phyloP scores from a whole-genome alignment of 2,888 invertebrate genomes.

The Oscheius sp. region DNA sequence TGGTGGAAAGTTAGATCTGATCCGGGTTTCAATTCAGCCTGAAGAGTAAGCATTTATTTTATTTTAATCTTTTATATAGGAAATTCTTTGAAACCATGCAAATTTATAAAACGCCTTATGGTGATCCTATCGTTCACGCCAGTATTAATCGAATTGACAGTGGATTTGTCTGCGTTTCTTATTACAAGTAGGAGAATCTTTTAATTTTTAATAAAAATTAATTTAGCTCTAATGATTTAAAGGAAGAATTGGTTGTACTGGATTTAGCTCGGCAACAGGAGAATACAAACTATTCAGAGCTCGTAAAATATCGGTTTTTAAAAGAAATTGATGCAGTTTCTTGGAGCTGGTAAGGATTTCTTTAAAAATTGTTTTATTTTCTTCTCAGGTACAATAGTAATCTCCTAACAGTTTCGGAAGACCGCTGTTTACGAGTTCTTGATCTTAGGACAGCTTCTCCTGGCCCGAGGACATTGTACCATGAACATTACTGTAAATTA shows the following conservation, averaged over 20 bases:
- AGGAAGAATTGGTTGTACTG: slow-evolving; percentile 12
- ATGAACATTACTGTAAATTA: neutral
- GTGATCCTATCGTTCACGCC: neutral
- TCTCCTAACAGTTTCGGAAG: neutral
- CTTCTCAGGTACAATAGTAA: slow-evolving; percentile 22
- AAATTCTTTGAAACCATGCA: slow-evolving; percentile 2
- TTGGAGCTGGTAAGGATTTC: slow-evolving; percentile 6
- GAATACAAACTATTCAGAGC: neutral
- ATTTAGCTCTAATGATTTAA: neutral
- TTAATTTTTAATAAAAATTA: neutral
- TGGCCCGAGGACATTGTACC: neutral
- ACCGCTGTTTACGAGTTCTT: neutral
- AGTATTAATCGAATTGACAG: slow-evolving; percentile 11
- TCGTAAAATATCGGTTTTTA: neutral
- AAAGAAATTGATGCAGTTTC: neutral
- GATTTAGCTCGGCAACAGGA: slow-evolving; percentile 12
- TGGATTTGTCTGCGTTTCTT: slow-evolving; percentile 8
- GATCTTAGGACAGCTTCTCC: neutral
- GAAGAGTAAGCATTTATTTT: neutral
- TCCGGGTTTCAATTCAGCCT: neutral
- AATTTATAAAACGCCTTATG: neutral
- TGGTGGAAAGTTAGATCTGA: neutral
- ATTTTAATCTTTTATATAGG: neutral
- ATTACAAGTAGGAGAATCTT: neutral
- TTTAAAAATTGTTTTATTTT: neutral